phyloP scores from a whole-genome alignment of 2,113 vertebrate genomes.

The Cyanoderma ruficeps region DNA sequence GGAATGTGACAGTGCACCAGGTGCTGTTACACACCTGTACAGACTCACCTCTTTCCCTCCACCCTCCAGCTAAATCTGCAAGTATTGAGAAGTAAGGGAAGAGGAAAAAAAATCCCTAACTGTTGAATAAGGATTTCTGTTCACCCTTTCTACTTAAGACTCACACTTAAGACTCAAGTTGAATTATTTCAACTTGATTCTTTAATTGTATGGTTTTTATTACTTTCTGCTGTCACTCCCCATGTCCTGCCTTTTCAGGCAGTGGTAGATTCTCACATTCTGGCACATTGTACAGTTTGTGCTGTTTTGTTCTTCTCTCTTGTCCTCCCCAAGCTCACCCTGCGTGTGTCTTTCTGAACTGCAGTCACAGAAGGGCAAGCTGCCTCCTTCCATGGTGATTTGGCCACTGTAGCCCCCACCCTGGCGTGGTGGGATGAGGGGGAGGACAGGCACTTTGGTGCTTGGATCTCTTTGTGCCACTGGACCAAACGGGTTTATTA shows the following conservation, averaged over 20 bases:
- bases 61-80: neutral
- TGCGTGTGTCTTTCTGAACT: neutral
- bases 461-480: neutral
- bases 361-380: neutral
- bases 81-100: neutral
- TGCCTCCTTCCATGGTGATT: neutral
- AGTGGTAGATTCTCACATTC: neutral
- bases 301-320: neutral
- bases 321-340: neutral
- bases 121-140: neutral
- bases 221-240: neutral
- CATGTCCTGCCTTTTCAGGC: neutral
- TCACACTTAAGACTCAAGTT: neutral
- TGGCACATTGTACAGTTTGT: neutral
- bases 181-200: neutral
- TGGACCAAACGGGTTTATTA: neutral
- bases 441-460: neutral
- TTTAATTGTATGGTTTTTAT: neutral
- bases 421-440: neutral
- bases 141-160: neutral
- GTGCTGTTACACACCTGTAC: neutral
- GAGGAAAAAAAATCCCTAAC: neutral
- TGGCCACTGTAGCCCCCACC: neutral
- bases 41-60: neutral
- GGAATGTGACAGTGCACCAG: neutral